Conservation (phyloP, 2,888 invertebrate genomes). For the Eilema griseolum region DNA sequence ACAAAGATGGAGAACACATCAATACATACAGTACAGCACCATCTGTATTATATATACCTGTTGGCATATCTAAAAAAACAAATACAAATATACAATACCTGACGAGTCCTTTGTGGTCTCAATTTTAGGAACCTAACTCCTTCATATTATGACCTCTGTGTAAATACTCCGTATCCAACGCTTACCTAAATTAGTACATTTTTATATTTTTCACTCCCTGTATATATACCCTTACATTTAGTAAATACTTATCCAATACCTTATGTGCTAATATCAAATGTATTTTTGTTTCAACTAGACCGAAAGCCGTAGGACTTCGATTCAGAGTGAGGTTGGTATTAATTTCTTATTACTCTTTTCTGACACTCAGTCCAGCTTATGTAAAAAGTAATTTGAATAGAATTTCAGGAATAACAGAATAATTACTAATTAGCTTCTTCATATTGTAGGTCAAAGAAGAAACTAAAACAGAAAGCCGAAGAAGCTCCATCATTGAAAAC, state of each 20-base stretch:
- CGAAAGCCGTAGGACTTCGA: constrained; percentile 78
- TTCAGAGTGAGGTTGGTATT: constrained; percentile 74
- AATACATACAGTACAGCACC: background rate
- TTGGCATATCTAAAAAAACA: background rate
- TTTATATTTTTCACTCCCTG: constrained; percentile 9
- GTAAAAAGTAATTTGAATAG: background rate
- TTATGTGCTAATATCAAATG: constrained; percentile 58
- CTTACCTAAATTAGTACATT: background rate
- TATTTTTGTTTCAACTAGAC: constrained; percentile 63
- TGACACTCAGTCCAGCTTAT: background rate
- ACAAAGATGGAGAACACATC: background rate
- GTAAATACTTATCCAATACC: constrained; percentile 28
- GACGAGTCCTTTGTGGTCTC: constrained; percentile 9
- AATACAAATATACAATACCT: constrained; percentile 17
- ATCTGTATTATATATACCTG: background rate
- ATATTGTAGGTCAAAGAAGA: constrained; percentile 68
- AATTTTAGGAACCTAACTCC: background rate
- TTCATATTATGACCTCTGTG: constrained; percentile 13
- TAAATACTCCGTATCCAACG: constrained; percentile 31
- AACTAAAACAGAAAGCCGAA: constrained; percentile 73
- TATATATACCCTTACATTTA: constrained; percentile 18
- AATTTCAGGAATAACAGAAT: background rate
- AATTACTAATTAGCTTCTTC: background rate
- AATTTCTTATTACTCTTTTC: background rate
- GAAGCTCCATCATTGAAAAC: constrained; percentile 77